These are phyloP conservation scores for Magallana ariakensis DNA, from an alignment of 1,140 invertebrate species.

Conservation along the genomic window DNA sequence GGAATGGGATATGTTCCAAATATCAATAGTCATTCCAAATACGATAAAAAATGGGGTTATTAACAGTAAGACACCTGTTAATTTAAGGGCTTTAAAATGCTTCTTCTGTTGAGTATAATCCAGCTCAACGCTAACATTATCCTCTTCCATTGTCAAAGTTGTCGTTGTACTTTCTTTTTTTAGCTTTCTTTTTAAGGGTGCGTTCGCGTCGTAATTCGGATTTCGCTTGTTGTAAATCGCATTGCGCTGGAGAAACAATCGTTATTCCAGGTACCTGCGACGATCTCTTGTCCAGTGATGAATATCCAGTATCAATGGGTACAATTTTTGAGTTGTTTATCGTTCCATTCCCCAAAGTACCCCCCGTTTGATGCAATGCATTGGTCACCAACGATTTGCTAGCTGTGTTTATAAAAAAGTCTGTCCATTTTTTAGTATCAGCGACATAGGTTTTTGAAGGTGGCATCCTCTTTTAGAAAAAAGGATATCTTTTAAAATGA, in stretches of 20 bases:
- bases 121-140: neutral
- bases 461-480: constrained; percentile 8
- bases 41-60: neutral
- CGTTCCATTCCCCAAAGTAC: neutral
- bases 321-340: neutral
- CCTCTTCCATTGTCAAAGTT: neutral
- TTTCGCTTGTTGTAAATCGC: constrained; percentile 36
- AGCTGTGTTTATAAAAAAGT: neutral
- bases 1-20: neutral
- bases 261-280: neutral
- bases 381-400: neutral
- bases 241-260: constrained; percentile 21
- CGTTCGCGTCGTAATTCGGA: constrained; percentile 24
- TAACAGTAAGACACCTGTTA: neutral
- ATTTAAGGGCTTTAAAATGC: neutral
- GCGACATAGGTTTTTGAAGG: neutral
- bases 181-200: neutral
- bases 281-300: neutral
- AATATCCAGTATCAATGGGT: neutral
- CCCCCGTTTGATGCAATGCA: neutral
- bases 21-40: neutral
- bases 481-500: neutral
- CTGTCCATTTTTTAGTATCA: constrained; percentile 2
- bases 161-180: neutral
- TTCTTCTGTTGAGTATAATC: neutral